Base-by-base conservation (phyloP, 2,797 vertebrate genomes). In the Lerista edwardsae region DNA sequence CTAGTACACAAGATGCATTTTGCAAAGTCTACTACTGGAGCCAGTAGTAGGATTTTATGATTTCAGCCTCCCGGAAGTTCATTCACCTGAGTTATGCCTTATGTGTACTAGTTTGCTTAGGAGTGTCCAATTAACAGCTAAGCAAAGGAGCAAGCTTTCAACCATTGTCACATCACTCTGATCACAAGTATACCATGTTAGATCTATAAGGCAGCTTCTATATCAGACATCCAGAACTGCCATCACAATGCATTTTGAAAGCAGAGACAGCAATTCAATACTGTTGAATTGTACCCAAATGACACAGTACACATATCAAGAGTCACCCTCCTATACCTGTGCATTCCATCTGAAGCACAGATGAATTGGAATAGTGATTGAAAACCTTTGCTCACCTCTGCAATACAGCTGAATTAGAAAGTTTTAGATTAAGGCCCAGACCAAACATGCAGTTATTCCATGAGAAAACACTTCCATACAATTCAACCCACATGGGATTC, bases 111-210 rank as follows among this genome's bases (percentile, higher is more conserved):
- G 69, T 44, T 67, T 69, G 73, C 62, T 75, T 71, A 86, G 74
- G 36, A 71, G 69, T 84, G 21, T 44, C 0, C 36, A 17, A 57
- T 44, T 72, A 36, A 59, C 67, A 61, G 23, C 27, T 67, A 79
- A 80, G 79, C 36, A 77, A 69, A 27, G 65, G 75, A 86, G 34
- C 39, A 84, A 87, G 71, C 6, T 71, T 44, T 47, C 51, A 71
- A 44, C 41, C 89, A 74, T n/a, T 51, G 6, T 74, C 41, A 0
- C 0, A n/a, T 3, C 4, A 15, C 10, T n/a, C 29, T 73, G 44
- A 6, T 73, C 41, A 36, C 14, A 74, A 47, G 64, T 51, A 34
- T 47, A 31, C n/a, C n/a, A 74, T 6, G 21, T 8, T 72, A 1
- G 69, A 82, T 44, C 39, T 69, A 65, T 2, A 64, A 47, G 41